Evolutionary conservation across 92 coral and sea anemone genomes (phyloP).

Genomic region (Zoanthus sansibaricus): DNA sequence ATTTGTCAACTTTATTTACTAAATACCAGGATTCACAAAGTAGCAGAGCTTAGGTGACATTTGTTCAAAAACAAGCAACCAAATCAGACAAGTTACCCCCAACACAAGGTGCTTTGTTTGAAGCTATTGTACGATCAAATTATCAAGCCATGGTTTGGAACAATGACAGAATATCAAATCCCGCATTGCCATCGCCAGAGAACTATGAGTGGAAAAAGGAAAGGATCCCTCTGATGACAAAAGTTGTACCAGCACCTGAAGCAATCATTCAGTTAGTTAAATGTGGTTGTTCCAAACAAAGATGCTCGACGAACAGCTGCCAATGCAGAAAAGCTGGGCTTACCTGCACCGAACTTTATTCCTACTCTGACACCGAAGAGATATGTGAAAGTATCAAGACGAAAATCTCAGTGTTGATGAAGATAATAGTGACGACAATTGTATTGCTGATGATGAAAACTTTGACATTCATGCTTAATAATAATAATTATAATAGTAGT

Average conservation of each 20-base stretch:
- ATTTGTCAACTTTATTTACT: slow-evolving; percentile 8
- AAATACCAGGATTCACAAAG: neutral
- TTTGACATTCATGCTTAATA: too few species aligned
- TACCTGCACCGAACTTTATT: slow-evolving; percentile 43
- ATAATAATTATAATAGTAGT: too few species aligned
- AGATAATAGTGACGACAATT: slow-evolving; percentile 41
- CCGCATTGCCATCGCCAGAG: slow-evolving; percentile 48
- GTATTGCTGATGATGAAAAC: slow-evolving; percentile 27
- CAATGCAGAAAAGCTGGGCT: slow-evolving; percentile 42
- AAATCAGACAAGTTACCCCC: neutral
- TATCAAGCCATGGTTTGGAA: slow-evolving; percentile 30
- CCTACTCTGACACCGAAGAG: slow-evolving; percentile 45
- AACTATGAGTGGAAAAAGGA: slow-evolving; percentile 45
- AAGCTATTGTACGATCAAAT: slow-evolving; percentile 20
- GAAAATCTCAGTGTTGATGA: slow-evolving; percentile 28
- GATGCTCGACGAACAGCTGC: slow-evolving; percentile 47
- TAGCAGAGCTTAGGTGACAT: too few species aligned
- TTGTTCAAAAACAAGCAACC: too few species aligned
- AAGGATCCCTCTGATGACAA: slow-evolving; percentile 53
- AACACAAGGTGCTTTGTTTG: slow-evolving; percentile 50
- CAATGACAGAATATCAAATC: slow-evolving; percentile 48
- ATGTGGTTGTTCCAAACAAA: slow-evolving; percentile 46
- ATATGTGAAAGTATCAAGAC: neutral
- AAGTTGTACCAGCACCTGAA: slow-evolving; percentile 15
- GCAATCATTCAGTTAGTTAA: slow-evolving; percentile 38